A percentile compares a stretch with the other conserved stretches of the same genome.
phyloP scores from a whole-genome alignment of 2,113 vertebrate species.

The Chitala chitala region DNA sequence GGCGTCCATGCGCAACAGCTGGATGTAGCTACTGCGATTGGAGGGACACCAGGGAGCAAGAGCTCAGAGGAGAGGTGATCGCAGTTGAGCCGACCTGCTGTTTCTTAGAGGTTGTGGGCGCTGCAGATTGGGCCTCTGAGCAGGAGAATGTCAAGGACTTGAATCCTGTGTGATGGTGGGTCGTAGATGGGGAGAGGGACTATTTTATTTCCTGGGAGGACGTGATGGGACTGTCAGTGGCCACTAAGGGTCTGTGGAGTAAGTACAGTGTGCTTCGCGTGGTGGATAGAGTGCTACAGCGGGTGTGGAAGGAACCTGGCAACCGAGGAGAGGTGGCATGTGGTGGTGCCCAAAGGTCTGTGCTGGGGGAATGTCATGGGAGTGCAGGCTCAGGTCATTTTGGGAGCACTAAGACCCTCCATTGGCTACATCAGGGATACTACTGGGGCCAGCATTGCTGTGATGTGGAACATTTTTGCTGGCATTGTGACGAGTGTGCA shows the following conservation, averaged over 20 bases:
- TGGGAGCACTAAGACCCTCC: not conserved
- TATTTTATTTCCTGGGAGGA: not conserved
- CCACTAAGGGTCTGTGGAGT: not conserved
- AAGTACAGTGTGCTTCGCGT: not conserved
- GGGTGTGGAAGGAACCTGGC: slow-evolving; percentile 16
- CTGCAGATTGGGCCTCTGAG: not conserved
- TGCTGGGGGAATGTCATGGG: not conserved
- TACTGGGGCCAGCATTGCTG: not conserved
- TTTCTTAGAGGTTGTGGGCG: not conserved
- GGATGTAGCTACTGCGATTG: not conserved
- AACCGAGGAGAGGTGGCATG: slow-evolving; percentile 21
- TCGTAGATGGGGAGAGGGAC: not conserved
- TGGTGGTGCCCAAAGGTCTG: not conserved
- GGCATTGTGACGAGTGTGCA: not conserved
- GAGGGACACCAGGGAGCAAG: not conserved
- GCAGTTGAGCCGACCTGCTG: not conserved
- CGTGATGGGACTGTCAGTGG: not conserved
- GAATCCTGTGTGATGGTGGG: not conserved
- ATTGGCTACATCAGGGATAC: not conserved
- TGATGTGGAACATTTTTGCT: not conserved
- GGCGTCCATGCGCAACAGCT: not conserved
- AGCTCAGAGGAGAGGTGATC: not conserved
- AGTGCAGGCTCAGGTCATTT: not conserved
- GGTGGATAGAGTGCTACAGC: not conserved
- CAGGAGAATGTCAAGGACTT: not conserved